Conservation (phyloP, 23 tunicate species). For the Styela plicata region DNA sequence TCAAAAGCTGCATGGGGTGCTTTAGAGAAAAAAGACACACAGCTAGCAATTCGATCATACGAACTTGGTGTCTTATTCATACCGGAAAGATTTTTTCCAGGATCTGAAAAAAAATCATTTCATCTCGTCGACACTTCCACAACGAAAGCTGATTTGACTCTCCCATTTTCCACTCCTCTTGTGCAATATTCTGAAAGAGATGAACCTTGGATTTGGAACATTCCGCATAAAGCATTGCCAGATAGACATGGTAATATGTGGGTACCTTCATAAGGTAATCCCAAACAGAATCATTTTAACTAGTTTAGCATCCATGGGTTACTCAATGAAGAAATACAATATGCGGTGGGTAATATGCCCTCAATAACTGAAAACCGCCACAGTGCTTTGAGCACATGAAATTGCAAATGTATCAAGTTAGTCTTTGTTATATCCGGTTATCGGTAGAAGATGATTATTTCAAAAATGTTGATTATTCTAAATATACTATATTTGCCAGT, state of each 20-base stretch:
- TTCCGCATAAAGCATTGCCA: constrained; percentile 55
- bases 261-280: constrained; percentile 79
- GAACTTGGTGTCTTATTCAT: constrained; percentile 83
- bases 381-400: too few relatives aligned
- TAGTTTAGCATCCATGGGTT: too few relatives aligned
- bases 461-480: too few relatives aligned
- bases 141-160: constrained; percentile 10
- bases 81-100: constrained; percentile 26
- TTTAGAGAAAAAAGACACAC: constrained; percentile 57
- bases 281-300: too few relatives aligned
- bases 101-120: neutral
- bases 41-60: constrained; percentile 66
- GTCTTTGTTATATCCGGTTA: too few relatives aligned
- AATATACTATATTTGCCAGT: too few relatives aligned
- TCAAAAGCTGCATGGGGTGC: constrained; percentile 96
- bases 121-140: neutral
- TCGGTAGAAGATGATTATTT: too few relatives aligned
- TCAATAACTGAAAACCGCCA: too few relatives aligned
- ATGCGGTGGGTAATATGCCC: too few relatives aligned
- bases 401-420: too few relatives aligned
- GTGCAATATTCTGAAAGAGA: constrained; percentile 46
- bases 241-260: constrained; percentile 90
- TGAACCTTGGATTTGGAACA: constrained; percentile 90
- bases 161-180: constrained; percentile 55
- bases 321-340: too few relatives aligned